A percentile compares a stretch with the other conserved stretches of the same genome.
Conservation (phyloP, 2,113 vertebrate species). For the Pteruthius melanotis region DNA sequence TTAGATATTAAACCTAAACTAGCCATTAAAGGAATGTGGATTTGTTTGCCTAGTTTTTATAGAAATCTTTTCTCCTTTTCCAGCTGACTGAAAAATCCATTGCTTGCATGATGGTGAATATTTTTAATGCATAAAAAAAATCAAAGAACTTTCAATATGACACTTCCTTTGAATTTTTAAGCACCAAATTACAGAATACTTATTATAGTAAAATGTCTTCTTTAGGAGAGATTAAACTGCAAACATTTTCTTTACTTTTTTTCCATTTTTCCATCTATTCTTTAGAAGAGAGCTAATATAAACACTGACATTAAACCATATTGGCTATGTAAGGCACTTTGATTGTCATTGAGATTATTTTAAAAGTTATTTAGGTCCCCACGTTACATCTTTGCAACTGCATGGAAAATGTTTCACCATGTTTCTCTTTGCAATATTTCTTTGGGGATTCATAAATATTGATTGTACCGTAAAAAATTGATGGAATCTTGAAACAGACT, state of each 20-base stretch:
- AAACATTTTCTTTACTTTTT: conserved; percentile 20
- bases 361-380: conserved; percentile 85
- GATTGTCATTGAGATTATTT: conserved; percentile 87
- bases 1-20: conserved; percentile 84
- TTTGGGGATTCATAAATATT: conserved; percentile 99
- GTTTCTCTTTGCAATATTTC: conserved; percentile 91
- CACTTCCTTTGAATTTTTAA: conserved; percentile 76
- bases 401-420: conserved; percentile 78
- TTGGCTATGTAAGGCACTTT: conserved; percentile 77
- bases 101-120: conserved; percentile 67
- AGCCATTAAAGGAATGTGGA: conserved; percentile 79
- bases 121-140: conserved; percentile 71
- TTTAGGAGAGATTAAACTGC: conserved; percentile 70
- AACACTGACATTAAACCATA: conserved; percentile 77
- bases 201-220: conserved; percentile 66
- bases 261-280: conserved; percentile 5
- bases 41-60: conserved; percentile 77
- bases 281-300: conserved; percentile 68
- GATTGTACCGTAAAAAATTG: conserved; percentile 96
- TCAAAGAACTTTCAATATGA: conserved; percentile 67
- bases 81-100: conserved; percentile 76
- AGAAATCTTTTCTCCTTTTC: conserved; percentile 59
- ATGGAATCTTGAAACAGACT: conserved; percentile 88
- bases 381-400: conserved; percentile 75
- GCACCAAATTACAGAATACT: conserved; percentile 69